These are phyloP conservation scores for Kryptopterus vitreolus DNA, from an alignment of 2,797 vertebrate species.

Conservation along the genomic window DNA sequence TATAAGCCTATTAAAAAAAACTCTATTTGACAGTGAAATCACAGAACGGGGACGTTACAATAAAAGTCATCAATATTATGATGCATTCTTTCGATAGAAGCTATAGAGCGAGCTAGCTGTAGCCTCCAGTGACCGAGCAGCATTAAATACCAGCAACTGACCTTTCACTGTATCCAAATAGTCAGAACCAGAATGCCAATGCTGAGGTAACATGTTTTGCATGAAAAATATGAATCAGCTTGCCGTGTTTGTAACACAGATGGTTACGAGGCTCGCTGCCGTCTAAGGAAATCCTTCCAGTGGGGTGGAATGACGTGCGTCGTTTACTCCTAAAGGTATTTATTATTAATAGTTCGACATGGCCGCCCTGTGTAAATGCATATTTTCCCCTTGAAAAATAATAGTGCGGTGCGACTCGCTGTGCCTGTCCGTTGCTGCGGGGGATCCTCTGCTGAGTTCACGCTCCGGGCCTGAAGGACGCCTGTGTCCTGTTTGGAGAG, in stretches of 20 bases:
- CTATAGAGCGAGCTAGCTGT: not conserved
- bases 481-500: constrained; percentile 31
- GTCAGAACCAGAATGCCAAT: constrained; percentile 9
- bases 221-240: constrained; percentile 52
- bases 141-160: not conserved
- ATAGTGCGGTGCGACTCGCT: constrained; percentile 1
- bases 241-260: not conserved
- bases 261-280: not conserved
- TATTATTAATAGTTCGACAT: not conserved
- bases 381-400: not conserved
- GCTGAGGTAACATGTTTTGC: constrained; percentile 55
- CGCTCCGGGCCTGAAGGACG: constrained; percentile 15
- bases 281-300: not conserved
- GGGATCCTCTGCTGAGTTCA: constrained; percentile 29
- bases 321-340: not conserved
- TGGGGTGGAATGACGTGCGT: not conserved
- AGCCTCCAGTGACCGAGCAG: not conserved
- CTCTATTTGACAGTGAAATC: not conserved
- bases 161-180: not conserved
- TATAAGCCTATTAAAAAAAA: not conserved
- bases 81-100: not conserved
- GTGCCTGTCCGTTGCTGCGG: constrained; percentile 2
- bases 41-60: not conserved
- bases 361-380: not conserved
- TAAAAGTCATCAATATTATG: not conserved